Conservation (phyloP, 2,113 vertebrate genomes). For the Neopipo cinnamomea region DNA sequence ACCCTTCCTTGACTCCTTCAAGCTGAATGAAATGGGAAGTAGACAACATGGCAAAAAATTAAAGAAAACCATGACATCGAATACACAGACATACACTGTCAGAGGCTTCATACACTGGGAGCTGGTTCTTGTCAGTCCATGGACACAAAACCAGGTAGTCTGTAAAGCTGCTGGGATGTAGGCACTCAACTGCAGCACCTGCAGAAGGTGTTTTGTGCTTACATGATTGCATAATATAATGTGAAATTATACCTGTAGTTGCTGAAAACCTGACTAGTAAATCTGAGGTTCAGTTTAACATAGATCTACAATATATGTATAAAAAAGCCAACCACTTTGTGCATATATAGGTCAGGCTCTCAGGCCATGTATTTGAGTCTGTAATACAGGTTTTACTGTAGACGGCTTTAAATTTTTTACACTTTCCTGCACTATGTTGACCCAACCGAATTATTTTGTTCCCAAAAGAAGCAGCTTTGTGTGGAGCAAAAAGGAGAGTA, state of each 20-base stretch:
- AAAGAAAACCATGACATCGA: neutral
- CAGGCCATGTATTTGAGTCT: neutral
- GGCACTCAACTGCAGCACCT: neutral
- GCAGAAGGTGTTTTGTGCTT: neutral
- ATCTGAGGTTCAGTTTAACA: neutral
- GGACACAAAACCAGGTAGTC: neutral
- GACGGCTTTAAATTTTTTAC: neutral
- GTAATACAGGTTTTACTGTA: neutral
- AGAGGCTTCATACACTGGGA: neutral
- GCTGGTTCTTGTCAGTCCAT: neutral
- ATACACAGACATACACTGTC: neutral
- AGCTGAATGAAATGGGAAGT: neutral
- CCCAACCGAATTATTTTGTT: neutral
- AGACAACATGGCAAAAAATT: neutral
- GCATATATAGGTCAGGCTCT: neutral
- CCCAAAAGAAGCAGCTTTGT: neutral
- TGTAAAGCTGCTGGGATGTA: neutral
- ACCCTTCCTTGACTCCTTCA: neutral
- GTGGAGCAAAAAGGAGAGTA: neutral
- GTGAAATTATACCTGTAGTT: neutral
- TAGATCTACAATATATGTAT: neutral
- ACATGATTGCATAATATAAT: neutral
- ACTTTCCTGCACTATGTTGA: neutral
- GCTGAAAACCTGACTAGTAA: neutral
- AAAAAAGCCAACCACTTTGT: neutral